Percentiles rank a stretch among this genome's conserved stretches.
Conservation (phyloP, 2,888 invertebrate species). For the Pristionchus mayeri region DNA sequence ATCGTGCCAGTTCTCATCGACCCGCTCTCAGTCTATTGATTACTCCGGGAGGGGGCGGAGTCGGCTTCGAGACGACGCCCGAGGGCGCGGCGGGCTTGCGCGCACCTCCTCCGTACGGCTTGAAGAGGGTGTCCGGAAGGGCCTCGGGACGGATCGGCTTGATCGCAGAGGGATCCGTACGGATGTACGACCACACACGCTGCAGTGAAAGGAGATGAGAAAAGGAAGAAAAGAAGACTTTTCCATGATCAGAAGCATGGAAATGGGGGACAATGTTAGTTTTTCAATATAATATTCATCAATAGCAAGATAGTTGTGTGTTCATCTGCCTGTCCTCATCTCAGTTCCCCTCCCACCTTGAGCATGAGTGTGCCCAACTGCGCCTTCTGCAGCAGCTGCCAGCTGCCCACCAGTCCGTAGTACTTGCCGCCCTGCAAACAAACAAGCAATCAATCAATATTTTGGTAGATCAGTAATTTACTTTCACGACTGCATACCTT, state of each 20-base stretch:
- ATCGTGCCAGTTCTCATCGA: not conserved
- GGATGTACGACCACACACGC: slow-evolving; percentile 10
- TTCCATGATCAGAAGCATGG: no score
- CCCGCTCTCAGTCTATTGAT: slow-evolving; percentile 19
- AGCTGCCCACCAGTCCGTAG: not conserved
- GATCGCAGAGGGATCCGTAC: not conserved
- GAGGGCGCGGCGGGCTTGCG: not conserved
- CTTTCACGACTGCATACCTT: no score
- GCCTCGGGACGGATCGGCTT: slow-evolving; percentile 41
- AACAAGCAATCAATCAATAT: no score
- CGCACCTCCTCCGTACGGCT: not conserved
- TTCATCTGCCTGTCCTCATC: no score
- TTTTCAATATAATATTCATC: no score
- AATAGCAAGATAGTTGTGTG: no score
- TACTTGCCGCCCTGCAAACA: slow-evolving; percentile 42
- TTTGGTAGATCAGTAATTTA: no score
- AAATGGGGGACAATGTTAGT: no score
- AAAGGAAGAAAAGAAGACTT: not conserved
- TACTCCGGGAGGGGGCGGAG: slow-evolving; percentile 10
- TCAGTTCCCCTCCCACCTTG: no score
- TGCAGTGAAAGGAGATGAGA: not conserved
- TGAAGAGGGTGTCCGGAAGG: slow-evolving; percentile 41
- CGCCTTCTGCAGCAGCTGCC: slow-evolving; percentile 29
- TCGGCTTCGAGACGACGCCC: not conserved
- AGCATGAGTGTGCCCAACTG: slow-evolving; percentile 47